Conservation (phyloP, 1,140 invertebrate genomes). For the Cheumatopsyche charites region DNA sequence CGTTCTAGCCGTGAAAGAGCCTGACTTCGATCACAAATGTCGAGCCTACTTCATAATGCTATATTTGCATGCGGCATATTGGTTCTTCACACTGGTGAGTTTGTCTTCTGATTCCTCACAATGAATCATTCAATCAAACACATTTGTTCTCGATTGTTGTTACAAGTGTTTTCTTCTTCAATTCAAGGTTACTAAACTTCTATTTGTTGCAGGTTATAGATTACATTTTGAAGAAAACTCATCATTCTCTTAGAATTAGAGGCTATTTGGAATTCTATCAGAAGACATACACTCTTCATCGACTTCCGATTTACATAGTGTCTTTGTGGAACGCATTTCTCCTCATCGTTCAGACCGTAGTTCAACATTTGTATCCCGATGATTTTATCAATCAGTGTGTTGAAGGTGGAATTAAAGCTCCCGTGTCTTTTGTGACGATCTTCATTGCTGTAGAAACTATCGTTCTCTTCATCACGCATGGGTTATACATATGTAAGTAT, state of each 20-base stretch:
- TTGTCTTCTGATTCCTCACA: too few relatives aligned
- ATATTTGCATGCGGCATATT: constrained; percentile 67
- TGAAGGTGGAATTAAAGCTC: constrained; percentile 50
- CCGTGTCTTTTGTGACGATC: constrained; percentile 41
- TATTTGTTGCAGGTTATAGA: constrained; percentile 60
- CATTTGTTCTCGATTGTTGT: too few relatives aligned
- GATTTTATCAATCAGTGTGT: constrained; percentile 66
- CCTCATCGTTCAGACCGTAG: constrained; percentile 64
- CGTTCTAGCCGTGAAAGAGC: constrained; percentile 62
- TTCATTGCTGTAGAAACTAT: constrained; percentile 44
- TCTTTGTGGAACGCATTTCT: constrained; percentile 68
- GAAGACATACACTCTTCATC: constrained; percentile 64
- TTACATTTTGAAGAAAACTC: constrained; percentile 63
- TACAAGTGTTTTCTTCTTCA: constrained; percentile 10
- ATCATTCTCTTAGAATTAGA: constrained; percentile 65
- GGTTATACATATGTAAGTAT: constrained; percentile 44
- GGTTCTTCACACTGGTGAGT: constrained; percentile 65
- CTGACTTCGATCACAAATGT: constrained; percentile 62
- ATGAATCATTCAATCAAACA: too few relatives aligned
- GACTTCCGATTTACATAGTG: constrained; percentile 66
- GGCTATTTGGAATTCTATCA: constrained; percentile 73
- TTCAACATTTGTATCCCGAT: constrained; percentile 68
- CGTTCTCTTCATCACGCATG: constrained; percentile 38
- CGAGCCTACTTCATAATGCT: constrained; percentile 71
- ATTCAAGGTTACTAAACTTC: neutral